Percentiles rank a stretch among this genome's conserved stretches.
phyloP scores from a whole-genome alignment of 2,888 invertebrate genomes.

The Mechanitis mazaeus region DNA sequence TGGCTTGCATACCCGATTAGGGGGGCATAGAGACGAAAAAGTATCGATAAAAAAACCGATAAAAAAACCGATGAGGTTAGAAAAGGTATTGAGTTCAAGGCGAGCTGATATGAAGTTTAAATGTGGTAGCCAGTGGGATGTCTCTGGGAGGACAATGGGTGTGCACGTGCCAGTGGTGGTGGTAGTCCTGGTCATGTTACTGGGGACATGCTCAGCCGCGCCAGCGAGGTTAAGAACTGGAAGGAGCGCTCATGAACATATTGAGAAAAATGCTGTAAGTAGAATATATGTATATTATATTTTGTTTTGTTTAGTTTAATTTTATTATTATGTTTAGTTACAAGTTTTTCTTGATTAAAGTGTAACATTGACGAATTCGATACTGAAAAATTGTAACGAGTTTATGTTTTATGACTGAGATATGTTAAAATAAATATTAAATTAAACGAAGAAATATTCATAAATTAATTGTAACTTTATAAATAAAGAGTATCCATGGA shows the following conservation, averaged over 20 bases:
- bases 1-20: too few relatives aligned
- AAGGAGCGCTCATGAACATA: constrained; percentile 41
- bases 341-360: too few relatives aligned
- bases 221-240: constrained; percentile 46
- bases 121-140: constrained; percentile 51
- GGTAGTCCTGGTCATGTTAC: constrained; percentile 53
- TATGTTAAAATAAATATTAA: too few relatives aligned
- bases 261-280: constrained; percentile 61
- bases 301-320: too few relatives aligned
- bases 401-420: too few relatives aligned
- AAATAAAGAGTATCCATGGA: too few relatives aligned
- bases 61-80: constrained; percentile 37
- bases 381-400: too few relatives aligned
- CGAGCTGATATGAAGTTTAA: constrained; percentile 65
- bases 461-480: too few relatives aligned
- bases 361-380: too few relatives aligned
- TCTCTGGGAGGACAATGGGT: constrained; percentile 60
- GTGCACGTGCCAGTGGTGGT: constrained; percentile 50
- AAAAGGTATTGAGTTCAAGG: constrained; percentile 52
- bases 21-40: constrained; percentile 39
- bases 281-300: neutral
- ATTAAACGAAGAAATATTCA: too few relatives aligned
- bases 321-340: too few relatives aligned
- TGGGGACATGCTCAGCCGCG: constrained; percentile 55
- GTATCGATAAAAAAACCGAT: constrained; percentile 51